Evolutionary conservation across 2,888 invertebrate genomes (phyloP).

Genomic region (Mongoloraphidia duomilia): DNA sequence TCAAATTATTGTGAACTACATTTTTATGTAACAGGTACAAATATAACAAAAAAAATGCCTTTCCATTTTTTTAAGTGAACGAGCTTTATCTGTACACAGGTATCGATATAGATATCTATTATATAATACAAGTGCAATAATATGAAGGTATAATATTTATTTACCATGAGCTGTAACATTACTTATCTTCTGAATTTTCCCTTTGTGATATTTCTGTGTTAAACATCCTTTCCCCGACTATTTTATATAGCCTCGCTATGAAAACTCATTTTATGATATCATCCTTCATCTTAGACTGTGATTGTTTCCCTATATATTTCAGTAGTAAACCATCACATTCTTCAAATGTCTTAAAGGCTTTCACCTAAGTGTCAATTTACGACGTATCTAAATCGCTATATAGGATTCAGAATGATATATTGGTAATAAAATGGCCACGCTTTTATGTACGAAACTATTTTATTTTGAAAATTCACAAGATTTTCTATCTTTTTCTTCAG

Average conservation of each 20-base stretch:
- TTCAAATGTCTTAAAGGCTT: slow-evolving; percentile 4
- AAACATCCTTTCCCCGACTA: too few species aligned
- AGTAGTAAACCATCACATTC: background rate
- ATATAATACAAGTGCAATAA: too few species aligned
- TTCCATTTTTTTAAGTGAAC: too few species aligned
- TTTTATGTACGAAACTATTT: background rate
- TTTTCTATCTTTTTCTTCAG: background rate
- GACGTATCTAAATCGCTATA: slow-evolving; percentile 6
- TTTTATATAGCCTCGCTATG: background rate
- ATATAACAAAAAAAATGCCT: too few species aligned
- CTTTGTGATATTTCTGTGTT: too few species aligned
- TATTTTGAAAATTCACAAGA: background rate
- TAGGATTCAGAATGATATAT: slow-evolving; percentile 5
- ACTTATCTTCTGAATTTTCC: too few species aligned
- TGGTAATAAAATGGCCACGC: background rate
- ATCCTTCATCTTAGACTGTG: background rate
- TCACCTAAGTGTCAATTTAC: slow-evolving; percentile 6
- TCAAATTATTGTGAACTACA: too few species aligned
- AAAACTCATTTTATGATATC: slow-evolving; percentile 3
- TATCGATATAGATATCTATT: too few species aligned
- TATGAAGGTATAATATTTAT: too few species aligned
- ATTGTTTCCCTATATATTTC: background rate
- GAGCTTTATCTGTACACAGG: too few species aligned
- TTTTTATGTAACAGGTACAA: too few species aligned
- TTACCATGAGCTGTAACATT: too few species aligned